These are phyloP conservation scores for Cetonia aurata DNA, from an alignment of 2,888 invertebrate species.

Conservation along the genomic window DNA sequence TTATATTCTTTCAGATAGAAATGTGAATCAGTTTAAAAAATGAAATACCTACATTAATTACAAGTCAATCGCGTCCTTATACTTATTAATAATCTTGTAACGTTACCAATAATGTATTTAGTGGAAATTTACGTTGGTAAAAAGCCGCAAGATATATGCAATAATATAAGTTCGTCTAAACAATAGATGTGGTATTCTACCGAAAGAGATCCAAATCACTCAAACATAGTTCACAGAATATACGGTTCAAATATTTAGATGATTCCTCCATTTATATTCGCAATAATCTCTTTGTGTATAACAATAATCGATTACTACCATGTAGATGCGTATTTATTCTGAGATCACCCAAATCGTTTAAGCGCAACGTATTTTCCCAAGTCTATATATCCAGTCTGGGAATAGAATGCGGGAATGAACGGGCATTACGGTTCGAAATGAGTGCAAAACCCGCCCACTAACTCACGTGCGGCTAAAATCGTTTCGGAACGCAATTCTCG, in stretches of 20 bases:
- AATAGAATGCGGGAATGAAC: slow-evolving; percentile 29
- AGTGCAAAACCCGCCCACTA: slow-evolving; percentile 51
- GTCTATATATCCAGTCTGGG: slow-evolving; percentile 17
- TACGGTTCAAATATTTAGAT: slow-evolving; percentile 12
- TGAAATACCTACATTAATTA: no score
- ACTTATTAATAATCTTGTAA: not conserved
- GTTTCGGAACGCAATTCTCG: not conserved
- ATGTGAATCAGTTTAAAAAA: not conserved
- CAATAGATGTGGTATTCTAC: not conserved
- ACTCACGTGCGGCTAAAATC: slow-evolving; percentile 47
- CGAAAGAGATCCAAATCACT: slow-evolving; percentile 1
- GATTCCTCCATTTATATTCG: not conserved
- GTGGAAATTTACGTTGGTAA: not conserved
- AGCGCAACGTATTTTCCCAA: slow-evolving; percentile 29
- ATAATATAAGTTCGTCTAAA: not conserved
- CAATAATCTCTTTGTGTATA: not conserved
- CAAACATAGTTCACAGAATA: slow-evolving; percentile 3
- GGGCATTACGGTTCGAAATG: slow-evolving; percentile 46
- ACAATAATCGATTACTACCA: not conserved
- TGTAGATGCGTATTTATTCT: not conserved
- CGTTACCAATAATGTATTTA: not conserved
- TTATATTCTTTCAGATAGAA: not conserved
- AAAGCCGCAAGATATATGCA: slow-evolving; percentile 12
- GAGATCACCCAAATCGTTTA: not conserved
- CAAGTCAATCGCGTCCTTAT: no score